Percentiles rank a stretch among this genome's conserved stretches.
phyloP scores from a whole-genome alignment of 2,797 vertebrate species.

The Streptopelia turtur region DNA sequence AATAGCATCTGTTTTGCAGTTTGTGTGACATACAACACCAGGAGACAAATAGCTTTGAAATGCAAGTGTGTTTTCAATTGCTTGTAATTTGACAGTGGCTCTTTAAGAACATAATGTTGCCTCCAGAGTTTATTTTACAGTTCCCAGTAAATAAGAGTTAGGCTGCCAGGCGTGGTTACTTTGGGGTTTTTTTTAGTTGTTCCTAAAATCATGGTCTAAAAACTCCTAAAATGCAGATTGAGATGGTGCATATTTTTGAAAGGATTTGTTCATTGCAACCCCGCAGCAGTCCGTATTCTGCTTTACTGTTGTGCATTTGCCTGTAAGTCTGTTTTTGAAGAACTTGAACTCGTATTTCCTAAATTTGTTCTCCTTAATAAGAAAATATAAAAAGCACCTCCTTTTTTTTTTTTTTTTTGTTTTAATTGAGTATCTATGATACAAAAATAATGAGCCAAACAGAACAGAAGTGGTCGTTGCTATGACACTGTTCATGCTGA shows the following conservation, averaged over 20 bases:
- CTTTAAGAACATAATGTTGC: conserved; percentile 25
- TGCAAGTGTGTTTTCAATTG: neutral
- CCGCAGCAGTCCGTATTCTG: neutral
- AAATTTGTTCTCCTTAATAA: neutral
- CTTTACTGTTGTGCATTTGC: neutral
- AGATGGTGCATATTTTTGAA: neutral
- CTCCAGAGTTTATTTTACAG: conserved; percentile 30
- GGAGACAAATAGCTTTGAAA: neutral
- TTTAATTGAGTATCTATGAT: neutral
- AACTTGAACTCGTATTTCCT: fast-evolving
- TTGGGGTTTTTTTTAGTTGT: neutral
- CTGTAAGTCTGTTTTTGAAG: neutral
- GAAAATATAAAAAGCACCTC: neutral
- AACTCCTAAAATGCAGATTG: conserved; percentile 7
- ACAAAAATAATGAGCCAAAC: neutral
- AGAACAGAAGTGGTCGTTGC: neutral
- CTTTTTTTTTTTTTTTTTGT: neutral
- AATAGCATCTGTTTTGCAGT: conserved; percentile 32
- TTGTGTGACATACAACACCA: neutral
- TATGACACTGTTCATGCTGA: neutral
- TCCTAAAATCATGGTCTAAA: conserved; percentile 24
- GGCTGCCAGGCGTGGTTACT: conserved; percentile 16
- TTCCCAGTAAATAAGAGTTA: conserved; percentile 35
- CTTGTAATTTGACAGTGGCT: conserved; percentile 21
- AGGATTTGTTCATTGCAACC: neutral